phyloP scores from a whole-genome alignment of 2,888 invertebrate species.

The Reticulitermes lucifugus region DNA sequence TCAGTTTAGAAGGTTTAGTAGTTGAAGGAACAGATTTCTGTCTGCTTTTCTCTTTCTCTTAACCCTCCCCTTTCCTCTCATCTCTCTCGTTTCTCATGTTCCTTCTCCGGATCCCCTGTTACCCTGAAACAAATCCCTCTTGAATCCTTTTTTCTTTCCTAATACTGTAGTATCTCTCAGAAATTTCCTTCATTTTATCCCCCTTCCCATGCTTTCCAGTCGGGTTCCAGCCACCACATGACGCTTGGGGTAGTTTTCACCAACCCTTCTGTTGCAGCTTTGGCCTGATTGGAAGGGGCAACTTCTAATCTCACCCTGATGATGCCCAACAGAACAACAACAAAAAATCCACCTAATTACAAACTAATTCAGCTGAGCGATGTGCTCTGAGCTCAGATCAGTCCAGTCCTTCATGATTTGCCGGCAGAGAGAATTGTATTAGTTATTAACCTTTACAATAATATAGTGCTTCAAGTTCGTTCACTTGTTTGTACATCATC shows the following conservation, averaged over 20 bases:
- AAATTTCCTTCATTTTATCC: conserved; percentile 9
- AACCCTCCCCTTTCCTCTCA: background rate
- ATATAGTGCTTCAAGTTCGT: background rate
- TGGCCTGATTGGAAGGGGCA: background rate
- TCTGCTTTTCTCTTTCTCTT: background rate
- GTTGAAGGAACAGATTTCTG: conserved; percentile 10
- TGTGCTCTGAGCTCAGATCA: background rate
- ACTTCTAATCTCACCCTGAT: conserved; percentile 9
- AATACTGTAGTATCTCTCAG: conserved; percentile 14
- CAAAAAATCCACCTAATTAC: conserved; percentile 22
- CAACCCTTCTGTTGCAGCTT: conserved; percentile 3
- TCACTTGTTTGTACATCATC: too few relatives aligned
- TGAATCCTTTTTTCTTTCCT: background rate
- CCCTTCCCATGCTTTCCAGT: background rate
- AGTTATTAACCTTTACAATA: conserved; percentile 2
- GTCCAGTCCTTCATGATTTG: background rate
- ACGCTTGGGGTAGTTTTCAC: conserved; percentile 17
- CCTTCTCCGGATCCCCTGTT: background rate
- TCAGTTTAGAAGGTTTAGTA: conserved; percentile 11
- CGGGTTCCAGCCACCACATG: conserved; percentile 9
- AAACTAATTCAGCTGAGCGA: conserved; percentile 7
- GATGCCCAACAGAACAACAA: conserved; percentile 18
- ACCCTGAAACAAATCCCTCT: conserved; percentile 13
- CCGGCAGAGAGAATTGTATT: background rate
- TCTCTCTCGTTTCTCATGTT: background rate